A percentile compares a stretch with the other conserved stretches of the same genome.
phyloP scores from a whole-genome alignment of 2,113 vertebrate genomes.

The Calyptommatus sinebrachiatus region DNA sequence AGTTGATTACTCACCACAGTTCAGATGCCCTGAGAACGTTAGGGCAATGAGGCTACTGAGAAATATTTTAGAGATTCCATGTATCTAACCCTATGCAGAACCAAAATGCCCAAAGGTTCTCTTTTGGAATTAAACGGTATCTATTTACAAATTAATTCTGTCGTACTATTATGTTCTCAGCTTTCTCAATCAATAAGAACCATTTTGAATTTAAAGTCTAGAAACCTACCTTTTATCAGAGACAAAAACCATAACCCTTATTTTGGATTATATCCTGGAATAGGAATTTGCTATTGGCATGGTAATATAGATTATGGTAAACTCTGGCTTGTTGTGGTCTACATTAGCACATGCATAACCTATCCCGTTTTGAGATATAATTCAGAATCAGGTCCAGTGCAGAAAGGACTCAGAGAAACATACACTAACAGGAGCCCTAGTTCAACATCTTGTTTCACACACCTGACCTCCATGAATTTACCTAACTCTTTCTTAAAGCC shows the following conservation, averaged over 20 bases:
- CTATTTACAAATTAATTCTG: neutral
- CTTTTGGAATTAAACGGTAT: neutral
- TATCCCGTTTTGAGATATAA: too few species aligned
- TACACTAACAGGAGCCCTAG: too few species aligned
- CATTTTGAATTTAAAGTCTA: conserved; percentile 37
- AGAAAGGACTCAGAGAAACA: too few species aligned
- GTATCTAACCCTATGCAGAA: neutral
- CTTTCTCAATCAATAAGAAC: neutral
- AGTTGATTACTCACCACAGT: neutral
- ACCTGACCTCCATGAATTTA: too few species aligned
- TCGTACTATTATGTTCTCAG: neutral
- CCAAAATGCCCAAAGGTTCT: neutral
- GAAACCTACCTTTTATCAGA: conserved; percentile 59
- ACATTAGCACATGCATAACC: too few species aligned
- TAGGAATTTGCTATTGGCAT: too few species aligned
- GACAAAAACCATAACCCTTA: conserved; percentile 6
- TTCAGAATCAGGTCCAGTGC: too few species aligned
- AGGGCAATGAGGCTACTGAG: neutral
- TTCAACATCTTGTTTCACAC: too few species aligned
- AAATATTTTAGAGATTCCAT: neutral
- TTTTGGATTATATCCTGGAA: too few species aligned
- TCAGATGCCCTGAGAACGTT: neutral
- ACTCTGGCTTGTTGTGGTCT: too few species aligned
- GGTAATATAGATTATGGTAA: too few species aligned
- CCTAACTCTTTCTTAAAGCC: too few species aligned